Evolutionary conservation across 2,888 invertebrate species (phyloP).

Genomic region (Rhabditoides inermis): DNA sequence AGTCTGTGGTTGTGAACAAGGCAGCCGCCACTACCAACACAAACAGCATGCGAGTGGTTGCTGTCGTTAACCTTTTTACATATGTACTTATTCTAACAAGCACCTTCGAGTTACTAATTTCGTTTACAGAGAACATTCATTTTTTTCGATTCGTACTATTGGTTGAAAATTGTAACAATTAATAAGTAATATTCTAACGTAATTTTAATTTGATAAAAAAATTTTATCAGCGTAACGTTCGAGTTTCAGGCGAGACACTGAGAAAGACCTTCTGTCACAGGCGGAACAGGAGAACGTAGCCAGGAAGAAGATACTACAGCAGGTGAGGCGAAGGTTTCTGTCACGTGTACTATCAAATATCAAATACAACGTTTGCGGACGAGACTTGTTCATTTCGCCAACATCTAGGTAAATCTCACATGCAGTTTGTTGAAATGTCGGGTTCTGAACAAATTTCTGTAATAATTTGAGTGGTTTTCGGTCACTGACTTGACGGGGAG

Average conservation of each 20-base stretch:
- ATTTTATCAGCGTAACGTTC: too few relatives aligned
- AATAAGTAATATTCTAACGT: neutral
- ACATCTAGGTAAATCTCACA: too few relatives aligned
- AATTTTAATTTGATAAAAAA: neutral
- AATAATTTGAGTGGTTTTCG: too few relatives aligned
- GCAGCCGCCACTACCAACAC: slow-evolving; percentile 8
- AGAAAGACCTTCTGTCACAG: slow-evolving; percentile 27
- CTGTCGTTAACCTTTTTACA: slow-evolving; percentile 7
- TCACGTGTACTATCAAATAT: neutral
- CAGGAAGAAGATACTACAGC: too few relatives aligned
- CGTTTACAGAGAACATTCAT: neutral
- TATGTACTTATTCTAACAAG: neutral
- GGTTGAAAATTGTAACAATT: neutral
- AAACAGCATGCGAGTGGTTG: slow-evolving; percentile 11
- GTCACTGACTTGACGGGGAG: too few relatives aligned
- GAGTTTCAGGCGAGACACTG: slow-evolving; percentile 21
- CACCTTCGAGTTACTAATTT: neutral
- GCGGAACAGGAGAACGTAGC: slow-evolving; percentile 36
- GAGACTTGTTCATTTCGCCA: neutral
- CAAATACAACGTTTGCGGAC: neutral
- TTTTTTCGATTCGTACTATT: neutral
- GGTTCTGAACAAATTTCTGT: too few relatives aligned
- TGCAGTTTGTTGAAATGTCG: too few relatives aligned
- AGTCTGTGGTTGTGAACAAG: slow-evolving; percentile 45
- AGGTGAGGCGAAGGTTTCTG: slow-evolving; percentile 25